Base-by-base conservation (phyloP, 2,888 invertebrate species). In the Dicroscelio sp. region DNA sequence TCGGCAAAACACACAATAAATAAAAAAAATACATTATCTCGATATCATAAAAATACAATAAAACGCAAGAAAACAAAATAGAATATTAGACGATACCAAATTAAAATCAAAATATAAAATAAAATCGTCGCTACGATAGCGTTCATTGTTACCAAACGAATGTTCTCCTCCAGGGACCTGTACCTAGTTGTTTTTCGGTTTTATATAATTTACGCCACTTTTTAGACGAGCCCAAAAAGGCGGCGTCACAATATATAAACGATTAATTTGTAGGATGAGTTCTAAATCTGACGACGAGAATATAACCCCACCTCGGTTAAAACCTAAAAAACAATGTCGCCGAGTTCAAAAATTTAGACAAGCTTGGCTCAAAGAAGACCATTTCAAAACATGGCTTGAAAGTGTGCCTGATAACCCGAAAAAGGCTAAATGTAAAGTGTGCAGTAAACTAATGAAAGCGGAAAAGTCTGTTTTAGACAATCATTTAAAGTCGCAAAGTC, bases 301-400 rank as follows among this genome's bases (percentile, higher is more conserved):
- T 43, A 25, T 43, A 43, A 71, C 71, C 48, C 71, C 71, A 71
- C 71, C 43, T 35, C 71, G 43, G 23, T 48, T 48, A 71, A 71
- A 71, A 71, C 27, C 71, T 10, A 71, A 71, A 71, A 71, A 71
- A 71, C 71, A 33, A 71, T 35, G 71, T 71, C 33, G 71, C 27
- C 63, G 30, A 63, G 43, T 71, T 71, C 71, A 71, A 71, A 71
- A 71, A 71, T 71, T 71, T 35, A 48, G 71, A 25, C 33, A 38
- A 35, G 48, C 71, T 71, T 71, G 71, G 71, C 71, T 71, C 43
- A 48, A 71, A 71, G 71, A 71, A 71, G 27, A 71, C 27, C 12
- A 43, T 71, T 71, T 38, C 12, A 71, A 71, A 71, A 71, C 71
- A 71, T 71, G 71, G 71, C 71, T 71, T 71, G 35, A 71, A 71